A percentile compares a stretch with the other conserved stretches of the same genome.
Conservation (phyloP, 2,888 invertebrate genomes). For the Oeneis ivallda region DNA sequence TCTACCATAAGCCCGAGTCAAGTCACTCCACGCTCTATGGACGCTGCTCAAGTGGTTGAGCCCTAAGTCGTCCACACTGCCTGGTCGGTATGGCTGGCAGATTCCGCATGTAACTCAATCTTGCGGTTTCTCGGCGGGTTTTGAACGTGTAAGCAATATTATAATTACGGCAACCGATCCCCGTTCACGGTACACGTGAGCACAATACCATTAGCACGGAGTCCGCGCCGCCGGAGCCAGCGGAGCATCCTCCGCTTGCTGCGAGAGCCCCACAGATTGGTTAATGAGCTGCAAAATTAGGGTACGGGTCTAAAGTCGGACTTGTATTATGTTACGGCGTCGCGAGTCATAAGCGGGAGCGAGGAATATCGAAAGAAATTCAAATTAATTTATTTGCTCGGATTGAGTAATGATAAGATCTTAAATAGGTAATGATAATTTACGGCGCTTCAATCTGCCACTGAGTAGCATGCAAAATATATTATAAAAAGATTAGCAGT, state of each 20-base stretch:
- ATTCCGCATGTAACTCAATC: conserved; percentile 38
- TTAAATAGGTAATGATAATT: no score
- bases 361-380: no score
- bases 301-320: conserved; percentile 60
- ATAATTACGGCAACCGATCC: conserved; percentile 63
- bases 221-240: conserved; percentile 39
- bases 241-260: conserved; percentile 55
- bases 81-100: conserved; percentile 8
- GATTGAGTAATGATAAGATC: no score
- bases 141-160: conserved; percentile 44
- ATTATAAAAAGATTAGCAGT: no score
- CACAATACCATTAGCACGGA: conserved; percentile 52
- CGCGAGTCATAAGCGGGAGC: conserved; percentile 37
- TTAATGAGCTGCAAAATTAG: conserved; percentile 79
- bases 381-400: no score
- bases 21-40: no score
- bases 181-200: conserved; percentile 57
- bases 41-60: background rate
- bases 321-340: conserved; percentile 59
- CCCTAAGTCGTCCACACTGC: conserved; percentile 13
- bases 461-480: no score
- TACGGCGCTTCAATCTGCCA: no score
- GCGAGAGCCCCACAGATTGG: conserved; percentile 68
- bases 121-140: conserved; percentile 33
- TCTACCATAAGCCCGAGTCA: no score